Percentiles rank a stretch among this genome's conserved stretches.
phyloP scores from a whole-genome alignment of 2,888 invertebrate species.

The Fragum whitleyi region DNA sequence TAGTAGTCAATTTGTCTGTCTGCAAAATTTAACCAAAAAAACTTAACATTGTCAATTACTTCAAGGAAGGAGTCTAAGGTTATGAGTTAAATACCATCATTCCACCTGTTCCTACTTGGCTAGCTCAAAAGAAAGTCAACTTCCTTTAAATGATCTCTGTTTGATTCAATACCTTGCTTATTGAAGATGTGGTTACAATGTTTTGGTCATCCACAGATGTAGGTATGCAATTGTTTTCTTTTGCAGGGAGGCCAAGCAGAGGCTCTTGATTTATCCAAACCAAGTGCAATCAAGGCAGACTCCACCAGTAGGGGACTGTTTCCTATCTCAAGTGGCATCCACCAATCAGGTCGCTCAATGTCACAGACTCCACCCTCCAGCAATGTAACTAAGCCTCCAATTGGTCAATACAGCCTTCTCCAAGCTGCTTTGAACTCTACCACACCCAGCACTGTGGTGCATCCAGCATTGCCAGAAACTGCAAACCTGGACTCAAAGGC shows the following conservation, averaged over 20 bases:
- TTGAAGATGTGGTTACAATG: no score
- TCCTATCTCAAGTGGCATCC: not conserved
- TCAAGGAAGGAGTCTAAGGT: no score
- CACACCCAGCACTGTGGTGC: conserved; percentile 55
- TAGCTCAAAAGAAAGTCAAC: no score
- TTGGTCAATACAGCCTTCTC: conserved; percentile 57
- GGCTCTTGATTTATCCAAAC: conserved; percentile 61
- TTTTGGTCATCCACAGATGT: no score
- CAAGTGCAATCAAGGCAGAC: conserved; percentile 25
- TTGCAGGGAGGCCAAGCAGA: conserved; percentile 27
- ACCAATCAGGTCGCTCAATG: conserved; percentile 38
- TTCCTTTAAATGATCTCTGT: no score
- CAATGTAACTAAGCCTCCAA: conserved; percentile 33
- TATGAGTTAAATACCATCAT: no score
- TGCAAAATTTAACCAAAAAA: no score
- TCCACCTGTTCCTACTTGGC: no score
- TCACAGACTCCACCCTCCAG: conserved; percentile 28
- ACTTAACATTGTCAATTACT: no score
- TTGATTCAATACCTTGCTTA: no score
- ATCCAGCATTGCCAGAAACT: conserved; percentile 28
- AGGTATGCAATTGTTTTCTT: no score
- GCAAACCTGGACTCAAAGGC: conserved; percentile 35
- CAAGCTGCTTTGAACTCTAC: conserved; percentile 59
- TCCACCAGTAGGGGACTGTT: not conserved
- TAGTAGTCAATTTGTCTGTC: no score